A percentile compares a stretch with the other conserved stretches of the same genome.
phyloP scores from a whole-genome alignment of 64 coral and sea anemone genomes.

The Catalaphyllia jardinei region DNA sequence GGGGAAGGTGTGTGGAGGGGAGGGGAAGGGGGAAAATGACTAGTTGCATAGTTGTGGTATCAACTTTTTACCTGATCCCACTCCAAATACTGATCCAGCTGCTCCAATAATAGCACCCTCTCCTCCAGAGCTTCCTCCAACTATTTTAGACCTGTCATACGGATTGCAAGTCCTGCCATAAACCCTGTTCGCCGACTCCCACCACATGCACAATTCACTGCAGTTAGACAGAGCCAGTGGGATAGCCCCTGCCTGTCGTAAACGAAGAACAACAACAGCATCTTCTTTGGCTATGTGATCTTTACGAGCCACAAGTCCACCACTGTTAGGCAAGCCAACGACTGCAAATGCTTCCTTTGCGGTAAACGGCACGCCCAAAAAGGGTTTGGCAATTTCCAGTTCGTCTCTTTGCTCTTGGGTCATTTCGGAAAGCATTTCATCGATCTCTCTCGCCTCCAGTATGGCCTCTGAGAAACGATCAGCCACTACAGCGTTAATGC shows the following conservation, averaged over 20 bases:
- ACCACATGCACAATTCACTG: constrained; percentile 97
- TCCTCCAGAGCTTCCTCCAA: constrained; percentile 91
- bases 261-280: constrained; percentile 67
- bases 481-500: constrained; percentile 84
- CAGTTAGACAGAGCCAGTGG: constrained; percentile 81
- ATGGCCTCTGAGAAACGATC: constrained; percentile 88
- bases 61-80: constrained; percentile 78
- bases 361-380: constrained; percentile 91
- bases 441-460: constrained; percentile 70
- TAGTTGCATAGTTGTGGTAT: not conserved
- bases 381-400: constrained; percentile 53
- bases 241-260: constrained; percentile 83
- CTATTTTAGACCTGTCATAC: constrained; percentile 75
- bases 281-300: constrained; percentile 61
- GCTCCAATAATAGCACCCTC: constrained; percentile 85
- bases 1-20: not conserved
- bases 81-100: constrained; percentile 85
- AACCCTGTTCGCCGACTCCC: constrained; percentile 88
- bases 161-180: constrained; percentile 91
- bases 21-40: not conserved
- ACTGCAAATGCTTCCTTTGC: constrained; percentile 90
- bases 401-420: constrained; percentile 50
- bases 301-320: constrained; percentile 85
- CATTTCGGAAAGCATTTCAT: constrained; percentile 68
- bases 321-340: constrained; percentile 75